phyloP scores from a whole-genome alignment of 1,140 invertebrate species.

The Steinernema feltiae region DNA sequence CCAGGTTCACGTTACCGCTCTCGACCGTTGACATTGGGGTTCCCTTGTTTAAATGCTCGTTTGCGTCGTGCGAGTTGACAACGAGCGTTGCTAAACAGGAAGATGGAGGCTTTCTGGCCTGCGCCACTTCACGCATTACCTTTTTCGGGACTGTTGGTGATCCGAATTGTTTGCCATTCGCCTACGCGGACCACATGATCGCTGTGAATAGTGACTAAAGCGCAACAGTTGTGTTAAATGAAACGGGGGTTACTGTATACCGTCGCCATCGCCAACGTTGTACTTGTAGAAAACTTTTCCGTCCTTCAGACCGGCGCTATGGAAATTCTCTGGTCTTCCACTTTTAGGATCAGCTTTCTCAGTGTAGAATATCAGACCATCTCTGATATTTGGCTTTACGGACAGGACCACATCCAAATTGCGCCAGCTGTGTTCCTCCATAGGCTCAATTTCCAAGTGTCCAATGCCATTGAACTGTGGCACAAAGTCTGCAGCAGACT shows the following conservation, averaged over 20 bases:
- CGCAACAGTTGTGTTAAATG: not conserved
- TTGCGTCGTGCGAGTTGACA: not conserved
- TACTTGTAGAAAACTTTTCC: conserved; percentile 42
- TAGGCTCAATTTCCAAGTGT: conserved; percentile 41
- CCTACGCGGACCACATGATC: not conserved
- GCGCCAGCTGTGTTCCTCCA: conserved; percentile 41
- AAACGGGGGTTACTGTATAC: conserved; percentile 10
- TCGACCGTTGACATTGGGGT: not conserved
- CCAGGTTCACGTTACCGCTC: not conserved
- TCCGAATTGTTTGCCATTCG: conserved; percentile 18
- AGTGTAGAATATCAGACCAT: conserved; percentile 36
- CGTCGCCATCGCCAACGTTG: conserved; percentile 37
- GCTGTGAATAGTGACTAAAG: conserved; percentile 1
- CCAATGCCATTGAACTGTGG: conserved; percentile 42
- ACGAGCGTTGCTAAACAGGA: not conserved
- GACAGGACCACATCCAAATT: conserved; percentile 45
- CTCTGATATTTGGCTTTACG: conserved; percentile 34
- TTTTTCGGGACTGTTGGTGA: conserved; percentile 16
- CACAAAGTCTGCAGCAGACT: conserved; percentile 51
- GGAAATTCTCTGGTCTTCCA: conserved; percentile 35
- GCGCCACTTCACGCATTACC: not conserved
- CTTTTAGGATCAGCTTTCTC: conserved; percentile 18
- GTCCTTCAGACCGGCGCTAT: conserved; percentile 32
- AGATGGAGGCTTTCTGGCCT: not conserved
- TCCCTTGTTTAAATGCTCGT: not conserved